These are phyloP conservation scores for Phyllostomus discolor DNA, from an alignment of 2,113 vertebrate species.

Conservation along the genomic window DNA sequence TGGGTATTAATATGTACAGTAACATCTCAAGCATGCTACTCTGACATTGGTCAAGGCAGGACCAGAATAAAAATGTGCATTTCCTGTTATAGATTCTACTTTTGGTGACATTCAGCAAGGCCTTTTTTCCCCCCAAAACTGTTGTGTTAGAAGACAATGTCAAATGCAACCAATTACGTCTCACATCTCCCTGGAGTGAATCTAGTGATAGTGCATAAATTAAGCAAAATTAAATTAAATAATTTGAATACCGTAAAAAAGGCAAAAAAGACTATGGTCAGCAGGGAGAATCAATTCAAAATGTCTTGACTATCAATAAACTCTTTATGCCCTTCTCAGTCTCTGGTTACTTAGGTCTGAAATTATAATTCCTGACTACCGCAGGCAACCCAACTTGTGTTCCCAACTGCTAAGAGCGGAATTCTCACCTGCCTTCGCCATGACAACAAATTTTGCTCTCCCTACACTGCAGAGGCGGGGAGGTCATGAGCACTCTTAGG, in stretches of 20 bases:
- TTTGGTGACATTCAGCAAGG: background rate
- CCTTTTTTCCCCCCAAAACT: background rate
- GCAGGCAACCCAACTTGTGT: background rate
- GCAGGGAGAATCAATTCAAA: conserved; percentile 41
- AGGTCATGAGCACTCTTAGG: background rate
- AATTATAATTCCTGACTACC: background rate
- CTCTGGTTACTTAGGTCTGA: background rate
- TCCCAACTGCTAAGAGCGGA: background rate
- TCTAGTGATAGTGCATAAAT: conserved; percentile 16
- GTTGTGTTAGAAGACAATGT: background rate
- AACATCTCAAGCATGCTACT: background rate
- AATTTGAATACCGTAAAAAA: conserved; percentile 45
- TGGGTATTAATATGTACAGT: background rate
- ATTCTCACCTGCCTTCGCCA: background rate
- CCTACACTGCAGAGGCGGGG: background rate
- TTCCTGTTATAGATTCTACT: background rate
- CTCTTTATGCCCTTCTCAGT: background rate
- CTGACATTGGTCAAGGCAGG: background rate
- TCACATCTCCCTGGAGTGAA: conserved; percentile 26
- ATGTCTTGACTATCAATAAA: background rate
- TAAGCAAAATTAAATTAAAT: conserved; percentile 61
- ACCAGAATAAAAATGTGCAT: background rate
- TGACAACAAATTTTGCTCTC: background rate
- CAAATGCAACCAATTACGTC: conserved; percentile 31
- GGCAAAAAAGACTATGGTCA: conserved; percentile 30